Evolutionary conservation across 2,888 invertebrate genomes (phyloP), one percentile per base, ranked within the genome.

Genomic region (Acronicta leporina): DNA sequence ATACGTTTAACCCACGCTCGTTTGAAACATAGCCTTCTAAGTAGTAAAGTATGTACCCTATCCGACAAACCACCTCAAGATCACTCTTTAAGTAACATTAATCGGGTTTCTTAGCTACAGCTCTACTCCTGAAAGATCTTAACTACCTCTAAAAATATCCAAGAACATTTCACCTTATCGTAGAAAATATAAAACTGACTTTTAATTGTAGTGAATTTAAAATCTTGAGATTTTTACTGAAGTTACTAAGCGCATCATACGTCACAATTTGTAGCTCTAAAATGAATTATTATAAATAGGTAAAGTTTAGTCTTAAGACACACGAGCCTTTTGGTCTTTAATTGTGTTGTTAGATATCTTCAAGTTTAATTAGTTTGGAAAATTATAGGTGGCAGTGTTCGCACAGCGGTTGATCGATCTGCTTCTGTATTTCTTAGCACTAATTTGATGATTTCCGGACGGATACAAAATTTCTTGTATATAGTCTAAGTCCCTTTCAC

Each of bases 61-160:
- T 90, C 90, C 84, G 63, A 73, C 77, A 73, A 85, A 85, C 83
- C 86, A 89, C 86, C 87, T 87, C 87, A 80, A 87, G 88, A 88
- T 90, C 87, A 80, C 85, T 81, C 86, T 88, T 89, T 93, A 93
- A 94, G 93, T 92, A 92, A 94, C 94, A 94, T 94, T 93, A 94
- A 94, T 94, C 89, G 93, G 85, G 71, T 75, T 78, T 75, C 77
- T 76, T 63, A 84, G 86, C 85, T 80, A 82, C 46, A 14, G 42
- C 45, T 53, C 46, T 58, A 51, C 51, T 49, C 46, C 45, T 14
- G 67, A 77, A 81, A 79, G 55, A 75, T 47, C 69, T 5, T 42
- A 80, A 53, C 53, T 64, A 7, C 20, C 46, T 20, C 33, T 1
- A 30, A 55, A 11, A 35, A 14, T 3, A 0, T 50, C 20, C 4